Evolutionary conservation across 2,888 invertebrate genomes (phyloP), one percentile per base, ranked within the genome.

Genomic region (Pollenia amentaria): DNA sequence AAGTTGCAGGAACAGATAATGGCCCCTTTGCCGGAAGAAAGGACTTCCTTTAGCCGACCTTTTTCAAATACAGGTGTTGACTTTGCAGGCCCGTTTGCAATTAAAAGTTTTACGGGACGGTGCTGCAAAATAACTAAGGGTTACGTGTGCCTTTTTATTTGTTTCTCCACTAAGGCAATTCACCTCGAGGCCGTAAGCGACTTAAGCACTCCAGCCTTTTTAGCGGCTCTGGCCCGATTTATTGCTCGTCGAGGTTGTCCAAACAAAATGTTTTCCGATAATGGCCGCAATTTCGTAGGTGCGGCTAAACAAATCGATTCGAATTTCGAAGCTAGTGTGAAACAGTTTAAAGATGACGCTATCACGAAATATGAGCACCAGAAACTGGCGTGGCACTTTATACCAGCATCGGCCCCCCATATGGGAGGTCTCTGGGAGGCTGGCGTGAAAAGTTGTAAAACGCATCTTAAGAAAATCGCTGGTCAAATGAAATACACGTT

Each of bases 51-150:
- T 29, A 29, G 29, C 2, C 29, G 29, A 1, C 29, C 29, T 29
- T 29, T 29, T 29, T 29, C 29, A 29, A 29, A 29, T 3, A 29
- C 29, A 29, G 29, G 29, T 16, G 70, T 72, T 12, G 70, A 72
- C 16, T 72, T 72, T 42, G 55, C 70, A 0, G 70, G 70, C 1
- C 70, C 70, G 29, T 72, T 72, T 42, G 70, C 55, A 3, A 42
- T 57, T 16, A 72, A 55, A 70, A 29, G 29, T 29, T 29, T 29
- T 29, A 29, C 29, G 29, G 29, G 29, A 29, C 29, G 29, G 29
- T 29, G 29, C 29, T 29, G 29, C 29, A 29, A 3, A 29, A 29
- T 29, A 29, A 29, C 29, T 29, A 29, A 29, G 3, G 29, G 29
- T 29, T 29, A 29, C 29, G 29, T 29, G 3, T 29, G 29, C 3